Base-by-base conservation (phyloP, 1,140 invertebrate genomes). In the Drosophila melanica region DNA sequence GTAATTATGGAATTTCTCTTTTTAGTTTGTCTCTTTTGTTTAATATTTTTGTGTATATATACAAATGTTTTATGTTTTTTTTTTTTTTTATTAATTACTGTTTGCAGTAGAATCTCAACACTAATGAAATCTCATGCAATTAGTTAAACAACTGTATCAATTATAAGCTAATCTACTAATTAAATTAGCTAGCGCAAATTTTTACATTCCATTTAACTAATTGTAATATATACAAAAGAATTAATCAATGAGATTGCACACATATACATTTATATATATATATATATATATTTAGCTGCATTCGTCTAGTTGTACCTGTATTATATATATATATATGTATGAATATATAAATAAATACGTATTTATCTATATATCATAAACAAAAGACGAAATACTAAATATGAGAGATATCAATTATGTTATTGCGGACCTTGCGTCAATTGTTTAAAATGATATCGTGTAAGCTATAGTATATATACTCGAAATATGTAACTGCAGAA, bases 91-190 rank as follows among this genome's bases (percentile, higher is more conserved):
- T 62, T 18, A 8, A 45, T 18, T 30, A 27, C 30, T 23, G 9
- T 54, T 18, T 20, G 35, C 11, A 44, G 37, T 50, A 54, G n/a
- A 53, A 68, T 54, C 41, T 67, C 55, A 65, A 72, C 82, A 85
- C 81, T 78, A 69, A 81, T 81, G 72, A 87, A 87, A 66, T 82
- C 73, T 80, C 84, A 89, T 57, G 59, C 75, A 77, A 82, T 77
- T 80, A 79, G 64, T 39, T 50, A 73, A 47, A 65, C 59, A 81
- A 89, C 77, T 74, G 51, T 82, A 87, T 82, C 75, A 86, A 86
- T 87, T 86, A 81, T 78, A 77, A 65, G 66, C 54, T 69, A 77
- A 71, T 58, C 50, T 71, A 55, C 55, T 64, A 55, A 44, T 48
- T 63, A 79, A 45, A 64, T 41, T 80, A 85, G 81, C 58, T 85